Conservation (phyloP, 2,797 vertebrate species). For the Necrosyrtes monachus region DNA sequence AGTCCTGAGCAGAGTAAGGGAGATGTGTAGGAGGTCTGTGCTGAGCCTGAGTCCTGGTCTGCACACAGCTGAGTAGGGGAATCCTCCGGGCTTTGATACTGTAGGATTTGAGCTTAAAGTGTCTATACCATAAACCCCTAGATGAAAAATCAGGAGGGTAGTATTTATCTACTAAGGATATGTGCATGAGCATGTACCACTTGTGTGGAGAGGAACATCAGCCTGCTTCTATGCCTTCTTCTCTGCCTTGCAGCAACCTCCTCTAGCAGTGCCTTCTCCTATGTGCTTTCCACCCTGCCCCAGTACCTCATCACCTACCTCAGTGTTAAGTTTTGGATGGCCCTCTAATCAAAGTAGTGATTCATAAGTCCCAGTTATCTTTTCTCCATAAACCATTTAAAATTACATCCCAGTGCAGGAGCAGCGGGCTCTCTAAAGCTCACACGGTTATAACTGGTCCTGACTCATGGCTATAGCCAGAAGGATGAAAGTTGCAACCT, state of each 20-base stretch:
- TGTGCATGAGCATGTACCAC: background rate
- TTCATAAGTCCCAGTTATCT: background rate
- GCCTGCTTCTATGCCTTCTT: background rate
- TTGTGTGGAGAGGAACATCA: background rate
- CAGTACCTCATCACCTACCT: background rate
- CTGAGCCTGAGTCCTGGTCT: background rate
- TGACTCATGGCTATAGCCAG: background rate
- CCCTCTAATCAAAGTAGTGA: background rate
- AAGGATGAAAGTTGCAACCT: background rate
- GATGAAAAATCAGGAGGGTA: background rate
- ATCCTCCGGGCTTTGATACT: background rate
- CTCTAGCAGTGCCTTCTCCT: background rate
- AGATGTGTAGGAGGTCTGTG: background rate
- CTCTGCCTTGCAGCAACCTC: background rate
- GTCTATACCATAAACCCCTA: background rate
- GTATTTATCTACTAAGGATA: background rate
- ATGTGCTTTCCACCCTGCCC: rapidly evolving
- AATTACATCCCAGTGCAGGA: background rate
- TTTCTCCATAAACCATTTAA: background rate
- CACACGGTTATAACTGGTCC: background rate
- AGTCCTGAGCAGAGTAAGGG: background rate
- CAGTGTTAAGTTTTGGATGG: background rate
- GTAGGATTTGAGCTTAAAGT: background rate
- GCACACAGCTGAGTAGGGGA: background rate
- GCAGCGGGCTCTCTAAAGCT: background rate